Evolutionary conservation across 2,888 invertebrate species (phyloP).

Genomic region (Patella ulyssiponensis): DNA sequence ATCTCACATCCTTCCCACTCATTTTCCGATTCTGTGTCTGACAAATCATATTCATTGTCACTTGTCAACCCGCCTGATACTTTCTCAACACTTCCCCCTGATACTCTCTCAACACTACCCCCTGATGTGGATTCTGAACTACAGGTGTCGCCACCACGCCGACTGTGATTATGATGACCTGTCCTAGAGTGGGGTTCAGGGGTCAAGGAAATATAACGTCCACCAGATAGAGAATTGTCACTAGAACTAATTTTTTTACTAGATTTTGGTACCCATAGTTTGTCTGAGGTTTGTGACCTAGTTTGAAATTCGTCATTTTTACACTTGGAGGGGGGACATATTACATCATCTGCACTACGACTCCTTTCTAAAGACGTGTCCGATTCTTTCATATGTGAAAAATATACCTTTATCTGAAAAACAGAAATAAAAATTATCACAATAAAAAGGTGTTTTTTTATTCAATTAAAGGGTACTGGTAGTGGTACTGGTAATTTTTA

Average conservation of each 20-base stretch:
- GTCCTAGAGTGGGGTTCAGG: constrained; percentile 1
- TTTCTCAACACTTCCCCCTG: constrained; percentile 47
- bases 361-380: constrained; percentile 39
- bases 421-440: constrained; percentile 12
- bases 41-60: constrained; percentile 53
- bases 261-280: constrained; percentile 20
- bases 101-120: constrained; percentile 45
- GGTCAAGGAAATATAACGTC: constrained; percentile 24
- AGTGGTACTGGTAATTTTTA: too few species aligned
- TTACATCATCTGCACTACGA: constrained; percentile 49
- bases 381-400: constrained; percentile 39
- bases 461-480: too few species aligned
- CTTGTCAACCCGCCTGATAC: constrained; percentile 30
- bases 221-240: constrained; percentile 25
- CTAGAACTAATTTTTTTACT: constrained; percentile 21
- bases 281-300: constrained; percentile 31
- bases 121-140: constrained; percentile 39
- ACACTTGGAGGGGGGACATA: constrained; percentile 21
- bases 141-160: background rate
- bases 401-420: constrained; percentile 50
- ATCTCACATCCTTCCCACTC: constrained; percentile 64
- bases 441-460: too few species aligned
- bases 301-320: constrained; percentile 24
- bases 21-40: constrained; percentile 62
- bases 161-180: background rate